These are phyloP conservation scores for Cnemophilus loriae DNA, from an alignment of 2,113 vertebrate species.

Conservation along the genomic window DNA sequence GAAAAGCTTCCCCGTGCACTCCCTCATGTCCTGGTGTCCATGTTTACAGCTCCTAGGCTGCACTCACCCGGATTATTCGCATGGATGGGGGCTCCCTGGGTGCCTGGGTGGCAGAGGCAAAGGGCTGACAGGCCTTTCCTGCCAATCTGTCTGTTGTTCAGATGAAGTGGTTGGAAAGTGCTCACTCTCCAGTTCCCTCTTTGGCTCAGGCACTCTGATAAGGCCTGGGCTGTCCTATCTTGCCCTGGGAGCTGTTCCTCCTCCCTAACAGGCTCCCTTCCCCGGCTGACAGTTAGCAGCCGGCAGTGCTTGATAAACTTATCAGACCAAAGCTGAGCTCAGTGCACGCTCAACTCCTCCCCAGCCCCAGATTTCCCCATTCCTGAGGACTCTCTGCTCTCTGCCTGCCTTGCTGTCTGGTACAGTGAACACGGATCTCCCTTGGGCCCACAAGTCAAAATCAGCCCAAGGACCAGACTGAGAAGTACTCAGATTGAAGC, in stretches of 20 bases:
- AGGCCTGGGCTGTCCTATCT: conserved; percentile 65
- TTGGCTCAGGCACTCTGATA: conserved; percentile 61
- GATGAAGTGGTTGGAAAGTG: conserved; percentile 50
- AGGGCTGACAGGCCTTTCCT: conserved; percentile 14
- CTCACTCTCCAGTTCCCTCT: conserved; percentile 34
- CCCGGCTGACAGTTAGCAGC: conserved; percentile 79
- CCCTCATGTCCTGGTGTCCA: neutral
- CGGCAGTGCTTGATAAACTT: conserved; percentile 82
- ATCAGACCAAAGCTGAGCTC: conserved; percentile 75
- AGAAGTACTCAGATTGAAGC: neutral
- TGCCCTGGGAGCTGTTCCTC: conserved; percentile 44
- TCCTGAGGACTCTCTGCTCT: conserved; percentile 1
- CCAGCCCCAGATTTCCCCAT: conserved; percentile 81
- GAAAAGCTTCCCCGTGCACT: neutral
- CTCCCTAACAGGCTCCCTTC: conserved; percentile 26
- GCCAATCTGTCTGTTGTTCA: conserved; percentile 32
- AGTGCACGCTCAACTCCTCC: conserved; percentile 38
- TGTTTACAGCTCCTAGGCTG: neutral
- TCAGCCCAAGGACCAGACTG: conserved; percentile 11
- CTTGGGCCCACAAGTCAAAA: neutral
- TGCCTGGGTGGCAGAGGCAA: neutral
- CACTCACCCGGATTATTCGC: neutral
- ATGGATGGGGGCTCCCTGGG: neutral
- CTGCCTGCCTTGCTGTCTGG: neutral
- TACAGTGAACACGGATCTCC: neutral